These are phyloP conservation scores for Tetropium fuscum DNA, from an alignment of 2,888 invertebrate species.

Conservation along the genomic window DNA sequence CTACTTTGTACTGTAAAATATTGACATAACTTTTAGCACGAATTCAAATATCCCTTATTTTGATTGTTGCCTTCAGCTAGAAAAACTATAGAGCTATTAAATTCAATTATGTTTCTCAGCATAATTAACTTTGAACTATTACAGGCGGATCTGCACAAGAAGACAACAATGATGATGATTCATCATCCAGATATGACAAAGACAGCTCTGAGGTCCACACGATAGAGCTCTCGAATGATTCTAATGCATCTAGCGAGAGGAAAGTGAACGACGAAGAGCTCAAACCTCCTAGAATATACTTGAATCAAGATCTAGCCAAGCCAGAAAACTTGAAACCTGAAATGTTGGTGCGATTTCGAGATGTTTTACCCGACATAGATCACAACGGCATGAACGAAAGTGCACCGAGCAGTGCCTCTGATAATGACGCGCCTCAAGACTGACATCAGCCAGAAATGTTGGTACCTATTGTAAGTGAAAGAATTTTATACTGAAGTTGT, in stretches of 20 bases:
- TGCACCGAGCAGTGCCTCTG: slow-evolving; percentile 63
- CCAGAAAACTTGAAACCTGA: slow-evolving; percentile 65
- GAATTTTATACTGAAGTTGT: slow-evolving; percentile 61
- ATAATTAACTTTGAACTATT: too few species aligned
- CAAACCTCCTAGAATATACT: slow-evolving; percentile 60
- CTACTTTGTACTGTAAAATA: too few species aligned
- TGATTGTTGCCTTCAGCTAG: too few species aligned
- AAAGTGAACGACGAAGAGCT: slow-evolving; percentile 42
- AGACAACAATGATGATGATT: slow-evolving; percentile 43
- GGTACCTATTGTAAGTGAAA: slow-evolving; percentile 60
- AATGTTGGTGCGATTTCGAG: slow-evolving; percentile 64
- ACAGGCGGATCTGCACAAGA: slow-evolving; percentile 41
- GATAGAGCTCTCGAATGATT: slow-evolving; percentile 65
- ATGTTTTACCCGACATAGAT: slow-evolving; percentile 57
- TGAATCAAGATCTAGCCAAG: slow-evolving; percentile 65
- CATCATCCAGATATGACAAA: slow-evolving; percentile 40
- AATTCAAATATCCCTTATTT: too few species aligned
- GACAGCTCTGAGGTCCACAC: slow-evolving; percentile 57
- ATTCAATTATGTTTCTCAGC: too few species aligned
- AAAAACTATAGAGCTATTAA: too few species aligned
- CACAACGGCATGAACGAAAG: slow-evolving; percentile 62
- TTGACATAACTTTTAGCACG: too few species aligned
- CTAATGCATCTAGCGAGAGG: slow-evolving; percentile 57
- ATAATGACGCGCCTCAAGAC: slow-evolving; percentile 65
- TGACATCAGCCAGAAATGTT: slow-evolving; percentile 57